Evolutionary conservation across 2,797 vertebrate species (phyloP).

Genomic region (Lycodopsis pacificus): DNA sequence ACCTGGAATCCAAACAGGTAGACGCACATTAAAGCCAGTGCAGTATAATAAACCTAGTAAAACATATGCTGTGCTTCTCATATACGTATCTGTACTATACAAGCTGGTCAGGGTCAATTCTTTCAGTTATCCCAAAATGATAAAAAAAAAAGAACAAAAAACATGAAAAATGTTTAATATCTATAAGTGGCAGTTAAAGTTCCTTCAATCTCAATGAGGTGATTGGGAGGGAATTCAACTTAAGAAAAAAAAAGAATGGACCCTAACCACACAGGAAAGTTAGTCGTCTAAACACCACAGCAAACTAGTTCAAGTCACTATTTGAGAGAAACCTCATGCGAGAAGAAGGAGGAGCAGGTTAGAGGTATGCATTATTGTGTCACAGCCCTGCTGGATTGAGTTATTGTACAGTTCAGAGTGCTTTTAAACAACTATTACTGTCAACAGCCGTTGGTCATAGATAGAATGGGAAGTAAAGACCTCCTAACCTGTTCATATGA

Average conservation of each 20-base stretch:
- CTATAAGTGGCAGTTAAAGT: not conserved
- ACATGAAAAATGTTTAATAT: not conserved
- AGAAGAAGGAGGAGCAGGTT: conserved; percentile 60
- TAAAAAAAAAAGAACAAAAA: not conserved
- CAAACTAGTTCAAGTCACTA: conserved; percentile 33
- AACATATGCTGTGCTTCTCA: not conserved
- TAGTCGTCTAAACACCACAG: conserved; percentile 11
- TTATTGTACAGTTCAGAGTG: conserved; percentile 46
- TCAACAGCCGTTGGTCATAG: conserved; percentile 30
- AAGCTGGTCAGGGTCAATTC: conserved; percentile 35
- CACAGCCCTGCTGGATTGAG: conserved; percentile 27
- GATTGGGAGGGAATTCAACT: conserved; percentile 12
- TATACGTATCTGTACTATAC: not conserved
- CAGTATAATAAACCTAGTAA: not conserved
- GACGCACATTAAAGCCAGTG: not conserved
- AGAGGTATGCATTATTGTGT: conserved; percentile 26
- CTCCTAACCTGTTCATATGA: not conserved
- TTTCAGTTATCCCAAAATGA: not conserved
- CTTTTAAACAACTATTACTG: conserved; percentile 49
- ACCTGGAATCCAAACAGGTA: conserved; percentile 45
- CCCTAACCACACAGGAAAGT: conserved; percentile 30
- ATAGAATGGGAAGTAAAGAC: not conserved
- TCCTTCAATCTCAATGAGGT: not conserved
- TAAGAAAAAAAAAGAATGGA: conserved; percentile 37
- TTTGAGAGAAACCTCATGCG: conserved; percentile 64